Base-by-base conservation (phyloP, 2,797 vertebrate species). In the Sebastolobus alascanus region DNA sequence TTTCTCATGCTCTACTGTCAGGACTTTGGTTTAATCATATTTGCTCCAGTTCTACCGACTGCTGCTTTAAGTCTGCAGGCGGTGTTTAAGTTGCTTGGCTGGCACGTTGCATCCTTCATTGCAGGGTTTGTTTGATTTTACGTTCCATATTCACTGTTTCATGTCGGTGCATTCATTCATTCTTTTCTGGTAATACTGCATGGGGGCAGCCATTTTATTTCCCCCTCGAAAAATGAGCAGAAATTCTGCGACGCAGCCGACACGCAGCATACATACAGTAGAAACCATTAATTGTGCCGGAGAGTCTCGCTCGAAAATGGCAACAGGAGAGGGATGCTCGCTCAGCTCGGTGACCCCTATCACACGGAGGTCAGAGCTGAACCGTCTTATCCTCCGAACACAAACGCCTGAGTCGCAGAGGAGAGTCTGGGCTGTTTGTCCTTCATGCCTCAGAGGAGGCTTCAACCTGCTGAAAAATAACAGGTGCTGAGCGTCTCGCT, bases 401-500 rank as follows among this genome's bases (percentile, higher is more conserved):
- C 73, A 87, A 82, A 81, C 5, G 71, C 67, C 67, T 35, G 75
- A 76, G 81, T 84, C 14, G 56, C 61, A 68, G 75, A 74, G 46
- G 80, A 79, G 84, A 79, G 84, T 83, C 84, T 75, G 68, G 16
- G 54, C 68, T 79, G 87, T 92, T 91, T 89, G 94, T 94, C 93
- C 93, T 95, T 94, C 92, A 94, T 90, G 92, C 90, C 91, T 93
- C 90, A 93, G 89, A 90, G 92, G 92, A 93, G 86, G 83, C 81
- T 82, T 87, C 85, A 89, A 89, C 87, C 87, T 90, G 75, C 86
- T 89, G 89, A 90, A 91, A 89, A 92, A 86, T 80, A 94, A 92
- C 93, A 94, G 92, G 90, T 94, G 92, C 88, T 75, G 84, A 84
- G 85, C 25, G 55, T 82, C 89, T 85, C 75, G 20, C 88, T 82